Base-by-base conservation (phyloP, 2,113 vertebrate species). In the Crotophaga sulcirostris region DNA sequence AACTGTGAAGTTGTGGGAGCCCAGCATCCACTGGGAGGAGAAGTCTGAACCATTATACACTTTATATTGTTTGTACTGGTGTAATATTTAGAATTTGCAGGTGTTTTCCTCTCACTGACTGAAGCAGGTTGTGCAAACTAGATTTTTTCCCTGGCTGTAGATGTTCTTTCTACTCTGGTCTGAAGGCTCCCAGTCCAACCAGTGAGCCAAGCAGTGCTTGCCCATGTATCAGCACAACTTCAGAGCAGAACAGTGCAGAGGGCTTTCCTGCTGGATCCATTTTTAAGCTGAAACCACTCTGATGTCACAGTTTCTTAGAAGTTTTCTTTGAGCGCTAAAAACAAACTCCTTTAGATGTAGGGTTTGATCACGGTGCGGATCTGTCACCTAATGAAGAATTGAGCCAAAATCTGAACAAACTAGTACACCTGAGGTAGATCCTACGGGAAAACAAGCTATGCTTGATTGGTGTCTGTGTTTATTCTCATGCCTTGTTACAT, bases 401-500 rank as follows among this genome's bases (percentile, higher is more conserved):
- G 3, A 42, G 7, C 17, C 42, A 24, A 38, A 85, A 42, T 6
- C 16, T 16, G 47, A 67, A 8, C 2, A 15, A 52, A 13, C 4
- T 1, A 2, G 1, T 5, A 1, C 0, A 2, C 3, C 29, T 1
- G 3, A 1, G 0, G 1, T 0, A 14, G 56, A 10, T n/a, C 25
- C 79, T 17, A 1, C 0, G 11, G 77, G 56, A 62, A 58, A 3
- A 34, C 15, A 16, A 58, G 3, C 23, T 3, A 16, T 31, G 11
- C 23, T 21, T 1, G 3, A 3, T 6, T 49, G 47, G 9, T 15
- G 11, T 14, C 3, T 10, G 9, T 7, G 63, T 31, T 7, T 17
- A 7, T 6, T 66, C 42, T n/a, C 3, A 9, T 29, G 33, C 59
- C 44, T 14, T 15, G 40, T 18, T 5, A 12, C 29, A n/a, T 9